These are phyloP conservation scores for Toxotes lorentzi DNA, from an alignment of 2,797 vertebrate species.

Conservation along the genomic window DNA sequence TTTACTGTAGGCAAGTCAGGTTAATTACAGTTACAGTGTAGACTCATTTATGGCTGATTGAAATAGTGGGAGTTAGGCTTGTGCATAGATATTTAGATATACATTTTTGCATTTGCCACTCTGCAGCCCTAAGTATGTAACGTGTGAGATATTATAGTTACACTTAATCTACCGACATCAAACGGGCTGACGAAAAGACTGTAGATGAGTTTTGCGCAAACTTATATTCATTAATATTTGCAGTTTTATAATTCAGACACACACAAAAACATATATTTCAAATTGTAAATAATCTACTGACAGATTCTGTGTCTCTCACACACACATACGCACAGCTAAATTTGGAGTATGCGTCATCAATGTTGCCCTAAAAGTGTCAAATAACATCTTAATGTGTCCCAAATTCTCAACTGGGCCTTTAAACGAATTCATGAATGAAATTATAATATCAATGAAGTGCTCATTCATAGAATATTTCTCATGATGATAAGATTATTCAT, in stretches of 20 bases:
- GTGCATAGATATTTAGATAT: background rate
- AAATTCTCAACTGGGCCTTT: constrained; percentile 54
- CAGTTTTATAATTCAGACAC: background rate
- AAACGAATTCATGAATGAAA: constrained; percentile 67
- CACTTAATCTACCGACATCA: background rate
- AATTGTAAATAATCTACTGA: constrained; percentile 22
- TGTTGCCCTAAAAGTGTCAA: constrained; percentile 72
- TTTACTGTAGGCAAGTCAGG: constrained; percentile 27
- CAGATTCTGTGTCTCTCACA: constrained; percentile 10
- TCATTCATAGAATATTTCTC: constrained; percentile 52
- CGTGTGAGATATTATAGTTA: background rate
- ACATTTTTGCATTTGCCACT: background rate
- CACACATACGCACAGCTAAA: constrained; percentile 44
- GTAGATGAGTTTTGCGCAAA: background rate
- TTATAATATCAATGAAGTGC: constrained; percentile 49
- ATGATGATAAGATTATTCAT: constrained; percentile 18
- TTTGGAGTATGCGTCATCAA: constrained; percentile 40
- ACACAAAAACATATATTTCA: constrained; percentile 13
- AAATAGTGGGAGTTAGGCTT: background rate
- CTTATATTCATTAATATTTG: background rate
- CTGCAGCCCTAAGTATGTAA: background rate
- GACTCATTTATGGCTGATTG: constrained; percentile 24
- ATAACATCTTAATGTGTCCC: constrained; percentile 62
- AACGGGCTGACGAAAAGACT: background rate
- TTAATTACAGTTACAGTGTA: constrained; percentile 41